These are phyloP conservation scores for Patella caerulea DNA, from an alignment of 2,888 invertebrate species.

Conservation along the genomic window DNA sequence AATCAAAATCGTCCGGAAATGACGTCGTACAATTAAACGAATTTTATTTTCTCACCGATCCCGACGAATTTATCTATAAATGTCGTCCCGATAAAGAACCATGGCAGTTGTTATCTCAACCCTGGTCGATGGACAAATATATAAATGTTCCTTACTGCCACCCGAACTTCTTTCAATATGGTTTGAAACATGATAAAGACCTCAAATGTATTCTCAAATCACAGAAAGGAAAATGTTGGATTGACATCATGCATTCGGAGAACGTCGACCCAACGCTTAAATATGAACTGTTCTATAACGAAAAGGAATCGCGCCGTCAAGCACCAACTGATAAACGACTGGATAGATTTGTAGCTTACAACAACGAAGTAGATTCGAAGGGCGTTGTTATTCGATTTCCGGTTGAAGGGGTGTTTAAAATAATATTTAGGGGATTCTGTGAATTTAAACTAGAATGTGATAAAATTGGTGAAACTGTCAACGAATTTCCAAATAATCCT, in stretches of 20 bases:
- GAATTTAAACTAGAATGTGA: conserved; percentile 59
- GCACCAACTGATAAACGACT: conserved; percentile 21
- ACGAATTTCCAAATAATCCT: conserved; percentile 56
- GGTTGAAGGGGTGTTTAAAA: conserved; percentile 20
- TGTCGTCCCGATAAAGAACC: conserved; percentile 40
- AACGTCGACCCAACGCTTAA: conserved; percentile 28
- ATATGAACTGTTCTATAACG: conserved; percentile 34
- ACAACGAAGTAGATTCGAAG: conserved; percentile 25
- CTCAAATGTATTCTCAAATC: conserved; percentile 34
- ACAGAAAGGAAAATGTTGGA: conserved; percentile 31
- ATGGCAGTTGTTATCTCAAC: conserved; percentile 38
- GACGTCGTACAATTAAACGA: conserved; percentile 30
- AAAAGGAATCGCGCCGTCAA: conserved; percentile 18
- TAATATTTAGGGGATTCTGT: conserved; percentile 32
- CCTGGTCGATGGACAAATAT: conserved; percentile 33
- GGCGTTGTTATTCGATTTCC: conserved; percentile 33
- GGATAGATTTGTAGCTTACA: conserved; percentile 25
- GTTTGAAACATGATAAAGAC: conserved; percentile 32
- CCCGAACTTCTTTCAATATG: conserved; percentile 33
- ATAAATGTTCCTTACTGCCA: conserved; percentile 29
- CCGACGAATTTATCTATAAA: conserved; percentile 39
- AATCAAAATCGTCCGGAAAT: conserved; percentile 16
- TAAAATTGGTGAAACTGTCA: conserved; percentile 33
- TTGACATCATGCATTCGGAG: conserved; percentile 23
- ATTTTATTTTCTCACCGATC: conserved; percentile 41